A percentile compares a stretch with the other conserved stretches of the same genome.
Evolutionary conservation across 2,797 vertebrate genomes (phyloP).

Genomic region (Macropodus opercularis): DNA sequence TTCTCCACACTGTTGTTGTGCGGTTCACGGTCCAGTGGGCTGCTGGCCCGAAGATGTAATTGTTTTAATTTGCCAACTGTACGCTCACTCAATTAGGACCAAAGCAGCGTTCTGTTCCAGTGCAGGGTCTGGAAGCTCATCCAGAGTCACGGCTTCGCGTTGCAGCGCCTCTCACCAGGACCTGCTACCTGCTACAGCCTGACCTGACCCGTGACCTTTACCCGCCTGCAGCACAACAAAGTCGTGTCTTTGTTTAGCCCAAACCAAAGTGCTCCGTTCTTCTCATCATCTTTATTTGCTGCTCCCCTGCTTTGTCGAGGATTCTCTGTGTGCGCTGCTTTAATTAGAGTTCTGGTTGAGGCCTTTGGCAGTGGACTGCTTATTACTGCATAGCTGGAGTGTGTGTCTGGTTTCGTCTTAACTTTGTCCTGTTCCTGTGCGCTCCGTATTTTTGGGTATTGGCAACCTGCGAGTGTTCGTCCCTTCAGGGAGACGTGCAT

Average conservation of each 20-base stretch:
- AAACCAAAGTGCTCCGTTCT: conserved; percentile 24
- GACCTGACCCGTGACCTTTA: too few species aligned
- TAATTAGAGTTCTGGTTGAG: conserved; percentile 56
- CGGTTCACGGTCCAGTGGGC: conserved; percentile 62
- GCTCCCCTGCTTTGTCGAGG: conserved; percentile 43
- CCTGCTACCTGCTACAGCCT: too few species aligned
- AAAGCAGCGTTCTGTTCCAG: conserved; percentile 33
- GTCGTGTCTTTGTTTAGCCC: too few species aligned
- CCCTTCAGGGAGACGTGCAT: not conserved
- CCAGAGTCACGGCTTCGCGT: too few species aligned
- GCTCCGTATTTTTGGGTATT: not conserved
- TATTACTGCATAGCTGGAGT: conserved; percentile 40
- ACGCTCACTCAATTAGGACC: conserved; percentile 70
- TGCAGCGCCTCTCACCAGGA: too few species aligned
- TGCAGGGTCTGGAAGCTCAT: too few species aligned
- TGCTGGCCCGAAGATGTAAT: conserved; percentile 74
- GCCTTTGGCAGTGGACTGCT: conserved; percentile 50
- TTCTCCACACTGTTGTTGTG: conserved; percentile 64
- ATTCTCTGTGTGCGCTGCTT: conserved; percentile 49
- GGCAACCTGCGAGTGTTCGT: not conserved
- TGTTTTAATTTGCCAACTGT: conserved; percentile 79
- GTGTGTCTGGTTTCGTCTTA: conserved; percentile 6
- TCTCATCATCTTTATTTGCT: conserved; percentile 40
- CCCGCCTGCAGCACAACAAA: too few species aligned
- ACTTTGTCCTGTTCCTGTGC: conserved; percentile 1